Evolutionary conservation across 2,113 vertebrate genomes (phyloP), one percentile per base, ranked within the genome.

Genomic region (Pteropus alecto): DNA sequence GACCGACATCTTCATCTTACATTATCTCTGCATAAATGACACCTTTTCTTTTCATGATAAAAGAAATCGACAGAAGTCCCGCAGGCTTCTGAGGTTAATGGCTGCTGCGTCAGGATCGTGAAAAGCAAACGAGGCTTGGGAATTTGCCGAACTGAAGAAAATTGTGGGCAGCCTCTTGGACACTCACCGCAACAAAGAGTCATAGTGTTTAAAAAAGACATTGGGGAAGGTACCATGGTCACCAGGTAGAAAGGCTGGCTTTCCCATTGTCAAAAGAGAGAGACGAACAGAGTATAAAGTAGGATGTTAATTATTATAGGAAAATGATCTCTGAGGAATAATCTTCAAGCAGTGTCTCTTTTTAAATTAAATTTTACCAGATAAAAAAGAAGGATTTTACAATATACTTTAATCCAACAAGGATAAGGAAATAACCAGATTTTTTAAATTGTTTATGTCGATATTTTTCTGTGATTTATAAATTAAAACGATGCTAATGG

Each of bases 91-190:
- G 4, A 79, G 35, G 41, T 74, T 76, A 81, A 38, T 48, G 26
- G 21, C 22, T 89, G 8, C 38, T n/a, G 8, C 33, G 67, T 35
- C 11, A 67, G 35, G 7, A 68, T 30, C 41, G 6, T 79, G 48
- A 46, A 65, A 97, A 97, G 63, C 33, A 85, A 84, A 38, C 0
- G 38, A 87, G 28, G 28, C 51, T 71, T 90, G 22, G 22, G n/a
- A 51, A 60, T 90, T 96, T 93, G 63, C 38, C 38, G 87, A 71
- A 78, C 28, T 77, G 74, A 92, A 87, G 15, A 77, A 88, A 82
- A 61, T 22, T 68, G 5, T 68, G 11, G 46, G 83, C 58, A 1
- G 10, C 7, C 6, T 84, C 28, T 60, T 83, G 12, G 28, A 58
- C 71, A 63, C 24, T 78, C 28, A n/a, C 19, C 14, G 60, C 54